Conservation (phyloP, 2,797 vertebrate species). For the Carduelis carduelis region DNA sequence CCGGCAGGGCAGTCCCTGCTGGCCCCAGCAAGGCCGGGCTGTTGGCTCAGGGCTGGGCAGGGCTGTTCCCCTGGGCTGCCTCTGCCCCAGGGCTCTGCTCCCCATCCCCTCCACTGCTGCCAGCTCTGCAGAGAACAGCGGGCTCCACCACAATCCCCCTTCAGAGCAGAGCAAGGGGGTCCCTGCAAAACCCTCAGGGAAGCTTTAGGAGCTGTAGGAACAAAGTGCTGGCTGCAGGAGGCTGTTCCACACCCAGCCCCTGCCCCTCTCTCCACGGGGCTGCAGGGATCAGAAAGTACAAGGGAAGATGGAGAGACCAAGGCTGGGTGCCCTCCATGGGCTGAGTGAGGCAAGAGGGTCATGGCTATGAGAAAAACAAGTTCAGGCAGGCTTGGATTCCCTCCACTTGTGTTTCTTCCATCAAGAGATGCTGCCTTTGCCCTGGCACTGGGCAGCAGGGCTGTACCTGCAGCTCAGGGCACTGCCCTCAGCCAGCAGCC, state of each 20-base stretch:
- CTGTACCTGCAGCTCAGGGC: not conserved
- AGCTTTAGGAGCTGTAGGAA: not conserved
- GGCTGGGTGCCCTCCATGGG: not conserved
- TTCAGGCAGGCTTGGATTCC: not conserved
- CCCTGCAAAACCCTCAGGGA: not conserved
- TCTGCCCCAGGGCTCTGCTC: not conserved
- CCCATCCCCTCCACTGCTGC: not conserved
- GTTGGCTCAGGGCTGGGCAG: not conserved
- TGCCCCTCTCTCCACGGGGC: accelerated
- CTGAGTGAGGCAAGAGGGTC: not conserved
- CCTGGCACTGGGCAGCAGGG: accelerated
- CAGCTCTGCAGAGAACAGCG: not conserved
- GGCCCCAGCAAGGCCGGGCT: not conserved
- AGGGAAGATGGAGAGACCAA: not conserved
- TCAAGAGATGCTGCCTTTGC: not conserved
- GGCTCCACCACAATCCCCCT: not conserved
- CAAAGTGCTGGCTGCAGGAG: not conserved
- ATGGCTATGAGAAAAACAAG: not conserved
- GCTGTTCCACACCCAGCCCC: not conserved
- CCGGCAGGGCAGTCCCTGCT: not conserved
- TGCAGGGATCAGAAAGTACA: not conserved
- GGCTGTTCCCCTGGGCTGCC: not conserved
- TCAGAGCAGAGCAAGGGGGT: not conserved
- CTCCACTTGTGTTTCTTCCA: not conserved
- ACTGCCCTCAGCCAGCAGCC: not conserved